These are phyloP conservation scores for Lumbricus terrestris DNA, from an alignment of 2,888 invertebrate species.

Conservation along the genomic window DNA sequence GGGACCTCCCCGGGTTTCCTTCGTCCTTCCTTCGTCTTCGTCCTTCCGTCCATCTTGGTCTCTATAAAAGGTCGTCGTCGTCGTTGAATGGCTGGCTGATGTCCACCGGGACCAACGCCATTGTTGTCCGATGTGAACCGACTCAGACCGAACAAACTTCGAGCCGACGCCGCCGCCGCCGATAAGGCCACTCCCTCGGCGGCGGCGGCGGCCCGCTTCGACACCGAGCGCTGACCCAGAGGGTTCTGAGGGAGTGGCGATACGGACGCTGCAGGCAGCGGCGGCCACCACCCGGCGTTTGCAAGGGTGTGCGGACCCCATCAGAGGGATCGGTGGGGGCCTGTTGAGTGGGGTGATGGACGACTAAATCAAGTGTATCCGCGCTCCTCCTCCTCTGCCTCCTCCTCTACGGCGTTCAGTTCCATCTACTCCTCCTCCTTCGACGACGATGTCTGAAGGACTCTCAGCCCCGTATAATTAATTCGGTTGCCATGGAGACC, in stretches of 20 bases:
- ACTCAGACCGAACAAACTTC: neutral
- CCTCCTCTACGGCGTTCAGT: neutral
- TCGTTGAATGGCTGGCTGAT: neutral
- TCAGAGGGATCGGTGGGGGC: neutral
- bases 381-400: neutral
- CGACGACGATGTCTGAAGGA: neutral
- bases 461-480: neutral
- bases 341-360: neutral
- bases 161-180: too few species aligned
- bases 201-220: neutral
- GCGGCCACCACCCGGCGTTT: too few species aligned
- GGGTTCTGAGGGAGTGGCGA: conserved; percentile 3
- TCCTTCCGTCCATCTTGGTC: neutral
- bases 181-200: neutral
- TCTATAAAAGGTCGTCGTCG: neutral
- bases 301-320: neutral
- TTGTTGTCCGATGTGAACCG: neutral
- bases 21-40: neutral
- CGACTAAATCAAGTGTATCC: neutral
- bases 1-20: neutral
- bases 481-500: conserved; percentile 9
- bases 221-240: neutral
- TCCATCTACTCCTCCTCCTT: too few species aligned
- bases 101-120: neutral
- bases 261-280: neutral